Conservation (phyloP, 2,113 vertebrate species). For the Melanerpes formicivorus region DNA sequence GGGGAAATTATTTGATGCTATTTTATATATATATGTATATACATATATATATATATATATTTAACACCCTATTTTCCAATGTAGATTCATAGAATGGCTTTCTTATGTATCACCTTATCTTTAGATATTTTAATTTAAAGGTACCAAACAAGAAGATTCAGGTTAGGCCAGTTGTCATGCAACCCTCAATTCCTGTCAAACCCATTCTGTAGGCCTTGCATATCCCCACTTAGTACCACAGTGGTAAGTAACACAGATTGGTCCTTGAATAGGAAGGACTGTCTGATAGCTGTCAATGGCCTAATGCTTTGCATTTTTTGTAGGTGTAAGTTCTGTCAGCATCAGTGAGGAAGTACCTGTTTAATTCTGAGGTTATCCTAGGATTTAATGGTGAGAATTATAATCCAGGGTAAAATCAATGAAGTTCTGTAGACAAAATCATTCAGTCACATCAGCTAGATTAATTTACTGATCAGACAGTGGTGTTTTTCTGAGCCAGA, state of each 20-base stretch:
- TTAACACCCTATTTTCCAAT: background rate
- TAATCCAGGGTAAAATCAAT: background rate
- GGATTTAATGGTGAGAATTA: background rate
- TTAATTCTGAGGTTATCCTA: background rate
- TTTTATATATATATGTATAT: background rate
- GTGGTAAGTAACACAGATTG: background rate
- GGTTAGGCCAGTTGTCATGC: background rate
- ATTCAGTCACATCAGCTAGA: background rate
- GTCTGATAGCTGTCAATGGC: background rate
- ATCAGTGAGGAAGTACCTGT: background rate
- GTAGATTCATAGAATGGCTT: too few species aligned
- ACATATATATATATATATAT: too few species aligned
- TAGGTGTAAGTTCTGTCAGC: background rate
- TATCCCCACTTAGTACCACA: background rate
- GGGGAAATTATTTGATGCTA: background rate
- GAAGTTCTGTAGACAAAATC: background rate
- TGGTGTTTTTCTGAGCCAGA: background rate
- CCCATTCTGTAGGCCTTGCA: background rate
- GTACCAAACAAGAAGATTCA: background rate
- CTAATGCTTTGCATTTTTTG: background rate
- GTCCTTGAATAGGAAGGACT: background rate
- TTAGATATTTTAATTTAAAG: background rate
- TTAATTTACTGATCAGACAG: background rate
- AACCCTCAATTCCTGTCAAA: background rate
- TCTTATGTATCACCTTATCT: too few species aligned